Base-by-base conservation (phyloP, 2,113 vertebrate species). In the Centropus unirufus region DNA sequence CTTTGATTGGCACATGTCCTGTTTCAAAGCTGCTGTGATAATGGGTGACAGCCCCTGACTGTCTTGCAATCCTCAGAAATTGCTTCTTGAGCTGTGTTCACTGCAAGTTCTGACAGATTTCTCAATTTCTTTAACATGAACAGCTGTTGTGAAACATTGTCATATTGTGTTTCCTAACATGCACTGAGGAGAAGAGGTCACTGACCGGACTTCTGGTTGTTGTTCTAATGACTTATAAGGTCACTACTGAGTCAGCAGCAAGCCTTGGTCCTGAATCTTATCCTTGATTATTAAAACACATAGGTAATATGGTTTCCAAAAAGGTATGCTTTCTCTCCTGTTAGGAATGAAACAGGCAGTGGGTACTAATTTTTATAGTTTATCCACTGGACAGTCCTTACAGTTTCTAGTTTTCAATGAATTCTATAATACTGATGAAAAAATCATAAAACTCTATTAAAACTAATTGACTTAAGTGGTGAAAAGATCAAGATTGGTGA, bases 21-120 rank as follows among this genome's bases (percentile, higher is more conserved):
- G 12, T 64, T 42, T 29, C 27, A 70, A 18, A 77, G 14, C 5
- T 2, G 1, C 16, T 34, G 11, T 83, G 21, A 39, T n/a, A 87
- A 68, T 59, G 42, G 22, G 14, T 6, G 23, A 19, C 0, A 0
- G 7, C 3, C 18, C 4, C 14, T 32, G 32, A 30, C 8, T 75
- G 14, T 74, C 46, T n/a, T 51, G 24, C 30, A 14, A 87, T 32
- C 27, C 29, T 70, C 30, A 16, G 19, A 5, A 8, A 5, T 21
- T 0, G 1, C 6, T 63, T 63, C 23, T 75, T 63, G 22, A 74
- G 34, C 34, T 52, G 51, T 69, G 67, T 27, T 23, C 21, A 23
- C 8, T 26, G 7, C 3, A 24, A n/a, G 10, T 84, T 85, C 40
- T 72, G 39, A 42, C 8, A 46, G 39, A 7, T 62, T 74, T 81